These are phyloP conservation scores for Pristionchus pacificus DNA, from an alignment of 1,140 invertebrate species.

Conservation along the genomic window DNA sequence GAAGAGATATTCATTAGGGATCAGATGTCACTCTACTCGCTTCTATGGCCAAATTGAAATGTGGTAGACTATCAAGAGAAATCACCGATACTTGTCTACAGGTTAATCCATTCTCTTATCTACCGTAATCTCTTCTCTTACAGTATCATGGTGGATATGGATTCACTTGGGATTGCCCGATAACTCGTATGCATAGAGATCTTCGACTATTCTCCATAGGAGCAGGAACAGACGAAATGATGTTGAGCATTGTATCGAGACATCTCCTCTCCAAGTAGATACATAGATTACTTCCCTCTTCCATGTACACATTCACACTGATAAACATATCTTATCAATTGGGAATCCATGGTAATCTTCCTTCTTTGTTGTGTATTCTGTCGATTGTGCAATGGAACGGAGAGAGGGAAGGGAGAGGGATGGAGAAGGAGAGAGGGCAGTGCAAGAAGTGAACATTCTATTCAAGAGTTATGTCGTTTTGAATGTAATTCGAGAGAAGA, in stretches of 20 bases:
- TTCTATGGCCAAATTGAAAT: constrained; percentile 67
- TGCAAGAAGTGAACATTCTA: too few relatives aligned
- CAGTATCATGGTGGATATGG: constrained; percentile 67
- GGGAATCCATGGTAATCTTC: too few relatives aligned
- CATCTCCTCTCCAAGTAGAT: constrained; percentile 55
- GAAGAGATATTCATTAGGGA: constrained; percentile 46
- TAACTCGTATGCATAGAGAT: constrained; percentile 63
- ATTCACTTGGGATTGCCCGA: constrained; percentile 62
- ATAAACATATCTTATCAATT: too few relatives aligned
- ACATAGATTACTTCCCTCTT: too few relatives aligned
- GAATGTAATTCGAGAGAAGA: too few relatives aligned
- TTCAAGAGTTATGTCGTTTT: too few relatives aligned
- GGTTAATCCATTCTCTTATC: constrained; percentile 29
- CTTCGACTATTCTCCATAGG: constrained; percentile 64
- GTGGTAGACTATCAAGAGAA: constrained; percentile 62
- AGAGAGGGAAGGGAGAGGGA: too few relatives aligned
- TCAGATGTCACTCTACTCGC: constrained; percentile 65
- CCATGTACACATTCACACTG: too few relatives aligned
- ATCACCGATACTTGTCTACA: constrained; percentile 66
- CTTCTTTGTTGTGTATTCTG: too few relatives aligned
- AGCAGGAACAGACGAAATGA: constrained; percentile 67
- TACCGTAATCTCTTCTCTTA: constrained; percentile 4
- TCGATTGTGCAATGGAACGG: too few relatives aligned
- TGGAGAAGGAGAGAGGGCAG: too few relatives aligned
- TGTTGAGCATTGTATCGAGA: constrained; percentile 66